Evolutionary conservation across 1,140 invertebrate genomes (phyloP).

Genomic region (Anadara kagoshimensis): DNA sequence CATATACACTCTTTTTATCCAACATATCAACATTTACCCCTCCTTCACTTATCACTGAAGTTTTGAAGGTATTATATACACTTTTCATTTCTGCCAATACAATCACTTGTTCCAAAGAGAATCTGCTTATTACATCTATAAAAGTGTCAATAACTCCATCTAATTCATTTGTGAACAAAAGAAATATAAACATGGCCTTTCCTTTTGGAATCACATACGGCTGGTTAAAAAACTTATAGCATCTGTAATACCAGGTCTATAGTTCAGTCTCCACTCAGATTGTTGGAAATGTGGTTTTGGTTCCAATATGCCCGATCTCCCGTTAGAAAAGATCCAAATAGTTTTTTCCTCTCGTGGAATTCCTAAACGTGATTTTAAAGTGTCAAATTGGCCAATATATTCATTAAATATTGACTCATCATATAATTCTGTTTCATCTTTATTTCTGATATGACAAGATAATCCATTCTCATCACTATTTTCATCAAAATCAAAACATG

Average conservation of each 20-base stretch:
- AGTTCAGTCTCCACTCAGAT: slow-evolving; percentile 12
- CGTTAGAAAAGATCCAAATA: slow-evolving; percentile 38
- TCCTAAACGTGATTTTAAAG: slow-evolving; percentile 7
- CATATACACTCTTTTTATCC: slow-evolving; percentile 2
- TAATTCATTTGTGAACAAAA: slow-evolving; percentile 33
- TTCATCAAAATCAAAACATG: slow-evolving; percentile 37
- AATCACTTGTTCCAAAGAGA: slow-evolving; percentile 25
- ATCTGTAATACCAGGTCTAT: slow-evolving; percentile 26
- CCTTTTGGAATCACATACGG: slow-evolving; percentile 24
- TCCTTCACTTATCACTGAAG: not conserved
- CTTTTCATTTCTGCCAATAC: slow-evolving; percentile 20
- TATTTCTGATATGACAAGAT: not conserved
- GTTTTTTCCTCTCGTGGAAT: slow-evolving; percentile 18
- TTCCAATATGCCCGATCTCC: slow-evolving; percentile 9
- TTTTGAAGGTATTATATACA: slow-evolving; percentile 2
- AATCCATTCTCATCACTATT: slow-evolving; percentile 19
- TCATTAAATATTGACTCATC: slow-evolving; percentile 9
- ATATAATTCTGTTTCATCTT: slow-evolving; percentile 8
- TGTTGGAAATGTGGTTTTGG: not conserved
- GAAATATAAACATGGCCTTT: slow-evolving; percentile 18
- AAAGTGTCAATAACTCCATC: slow-evolving; percentile 30
- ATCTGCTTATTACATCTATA: slow-evolving; percentile 16
- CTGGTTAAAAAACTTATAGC: slow-evolving; percentile 32
- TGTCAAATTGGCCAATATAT: slow-evolving; percentile 3
- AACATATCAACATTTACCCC: not conserved